Percentiles rank a stretch among this genome's conserved stretches.
Conservation (phyloP, 2,888 invertebrate species). For the Ormyrus labotus region DNA sequence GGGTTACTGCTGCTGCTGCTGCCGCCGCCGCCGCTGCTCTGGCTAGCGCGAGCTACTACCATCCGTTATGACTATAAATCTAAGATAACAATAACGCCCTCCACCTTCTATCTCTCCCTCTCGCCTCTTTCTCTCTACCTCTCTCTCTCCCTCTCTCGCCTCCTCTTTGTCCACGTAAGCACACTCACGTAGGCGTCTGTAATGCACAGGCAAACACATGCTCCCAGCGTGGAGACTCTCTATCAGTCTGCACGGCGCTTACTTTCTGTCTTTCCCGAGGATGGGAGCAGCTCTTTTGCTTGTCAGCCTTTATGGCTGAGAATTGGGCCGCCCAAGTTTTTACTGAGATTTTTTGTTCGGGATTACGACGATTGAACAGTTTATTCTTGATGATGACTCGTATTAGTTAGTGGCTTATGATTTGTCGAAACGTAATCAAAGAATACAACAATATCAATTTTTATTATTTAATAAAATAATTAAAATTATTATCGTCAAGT, state of each 20-base stretch:
- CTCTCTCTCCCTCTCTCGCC: constrained; percentile 60
- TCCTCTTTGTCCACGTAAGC: constrained; percentile 55
- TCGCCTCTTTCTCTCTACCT: constrained; percentile 48
- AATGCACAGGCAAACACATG: constrained; percentile 42
- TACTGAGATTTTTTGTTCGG: too few relatives aligned
- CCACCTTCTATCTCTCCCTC: constrained; percentile 60
- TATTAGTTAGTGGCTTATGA: too few relatives aligned
- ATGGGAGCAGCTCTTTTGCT: too few relatives aligned
- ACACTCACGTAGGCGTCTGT: not conserved
- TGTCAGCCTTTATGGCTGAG: too few relatives aligned
- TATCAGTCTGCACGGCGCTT: not conserved
- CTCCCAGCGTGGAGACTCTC: constrained; percentile 52
- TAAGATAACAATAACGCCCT: constrained; percentile 76
- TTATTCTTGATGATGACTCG: too few relatives aligned
- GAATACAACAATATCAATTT: too few relatives aligned
- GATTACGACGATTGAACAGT: too few relatives aligned
- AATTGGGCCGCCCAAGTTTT: too few relatives aligned
- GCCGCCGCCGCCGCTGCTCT: constrained; percentile 58
- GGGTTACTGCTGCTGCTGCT: constrained; percentile 67
- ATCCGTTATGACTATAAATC: constrained; percentile 76
- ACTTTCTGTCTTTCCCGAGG: not conserved
- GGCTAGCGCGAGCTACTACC: constrained; percentile 71
- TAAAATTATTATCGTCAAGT: too few relatives aligned
- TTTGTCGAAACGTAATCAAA: too few relatives aligned
- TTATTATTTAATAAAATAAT: too few relatives aligned